These are phyloP conservation scores for Sebastes cheni DNA, from an alignment of 2,797 vertebrate species.

Conservation along the genomic window DNA sequence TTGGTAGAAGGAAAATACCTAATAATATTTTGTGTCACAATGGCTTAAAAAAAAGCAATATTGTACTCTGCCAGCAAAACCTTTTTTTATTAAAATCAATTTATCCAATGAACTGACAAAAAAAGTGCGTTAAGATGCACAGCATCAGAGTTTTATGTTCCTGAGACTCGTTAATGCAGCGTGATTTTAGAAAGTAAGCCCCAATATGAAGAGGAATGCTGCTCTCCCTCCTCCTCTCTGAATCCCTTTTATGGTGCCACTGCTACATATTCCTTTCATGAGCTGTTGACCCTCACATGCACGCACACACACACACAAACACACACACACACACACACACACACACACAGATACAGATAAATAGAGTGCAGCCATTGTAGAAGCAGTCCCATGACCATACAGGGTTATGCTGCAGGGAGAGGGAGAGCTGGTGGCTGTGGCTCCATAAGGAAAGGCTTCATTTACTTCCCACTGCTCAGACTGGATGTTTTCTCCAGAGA, in stretches of 20 bases:
- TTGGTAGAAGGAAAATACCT: not conserved
- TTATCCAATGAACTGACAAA: not conserved
- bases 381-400: slow-evolving; percentile 77
- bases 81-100: not conserved
- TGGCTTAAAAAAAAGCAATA: not conserved
- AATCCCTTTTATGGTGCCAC: slow-evolving; percentile 75
- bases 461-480: slow-evolving; percentile 9
- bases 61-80: not conserved
- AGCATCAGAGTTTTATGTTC: not conserved
- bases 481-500: slow-evolving; percentile 25
- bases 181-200: not conserved
- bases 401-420: slow-evolving; percentile 66
- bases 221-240: slow-evolving; percentile 27
- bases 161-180: not conserved
- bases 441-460: slow-evolving; percentile 41
- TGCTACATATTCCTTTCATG: slow-evolving; percentile 41
- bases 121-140: not conserved
- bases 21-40: not conserved
- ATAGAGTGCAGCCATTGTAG: slow-evolving; percentile 49
- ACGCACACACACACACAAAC: not conserved
- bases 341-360: slow-evolving; percentile 36
- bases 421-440: slow-evolving; percentile 25
- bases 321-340: slow-evolving; percentile 18
- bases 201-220: slow-evolving; percentile 59
- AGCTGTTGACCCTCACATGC: slow-evolving; percentile 14